Base-by-base conservation (phyloP, 2,113 vertebrate genomes). In the Raja brachyura region DNA sequence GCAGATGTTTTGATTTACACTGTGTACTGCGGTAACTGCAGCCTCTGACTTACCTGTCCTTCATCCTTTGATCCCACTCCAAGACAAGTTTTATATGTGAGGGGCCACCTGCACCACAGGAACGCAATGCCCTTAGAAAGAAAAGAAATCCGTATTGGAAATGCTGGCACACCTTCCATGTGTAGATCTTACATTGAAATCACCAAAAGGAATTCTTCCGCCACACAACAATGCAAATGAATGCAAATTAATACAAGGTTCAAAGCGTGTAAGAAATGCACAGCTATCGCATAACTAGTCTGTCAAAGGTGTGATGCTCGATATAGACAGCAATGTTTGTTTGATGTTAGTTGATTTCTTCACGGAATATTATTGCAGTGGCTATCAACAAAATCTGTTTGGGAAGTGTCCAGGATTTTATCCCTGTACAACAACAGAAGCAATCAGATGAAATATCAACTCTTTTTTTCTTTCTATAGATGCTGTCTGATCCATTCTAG, bases 11-110 rank as follows among this genome's bases (percentile, higher is more conserved):
- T 73, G 20, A 22, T 73, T 73, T 2, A 20, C 70, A 73, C 18
- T 22, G 16, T 20, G 5, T 22, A 73, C 59, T 66, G 5, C 20
- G 7, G 7, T 68, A 5, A 14, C 25, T 56, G 22, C 39, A 74
- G 39, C n/a, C 31, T 10, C 61, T 76, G 0, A 96, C 97, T 97
- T 95, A 99, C 98, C 97, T 95, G 94, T 99, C 98, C 95, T 98
- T 99, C 94, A 96, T 94, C 94, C 95, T 95, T 61, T 94, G 28
- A 56, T 99, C 98, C 98, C 98, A 99, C 94, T 99, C 98, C 14
- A 97, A 95, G 0, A 97, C 97, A 95, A 99, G 96, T 94, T 97
- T 98, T 94, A 99, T 95, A 0, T 99, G 98, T 0, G 97, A 97
- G 8, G 98, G 97, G n/a, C 98, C 98, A 14, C 98, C 98, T 0